phyloP scores from a whole-genome alignment of 92 coral and sea anemone genomes.

The Galaxea fascicularis region DNA sequence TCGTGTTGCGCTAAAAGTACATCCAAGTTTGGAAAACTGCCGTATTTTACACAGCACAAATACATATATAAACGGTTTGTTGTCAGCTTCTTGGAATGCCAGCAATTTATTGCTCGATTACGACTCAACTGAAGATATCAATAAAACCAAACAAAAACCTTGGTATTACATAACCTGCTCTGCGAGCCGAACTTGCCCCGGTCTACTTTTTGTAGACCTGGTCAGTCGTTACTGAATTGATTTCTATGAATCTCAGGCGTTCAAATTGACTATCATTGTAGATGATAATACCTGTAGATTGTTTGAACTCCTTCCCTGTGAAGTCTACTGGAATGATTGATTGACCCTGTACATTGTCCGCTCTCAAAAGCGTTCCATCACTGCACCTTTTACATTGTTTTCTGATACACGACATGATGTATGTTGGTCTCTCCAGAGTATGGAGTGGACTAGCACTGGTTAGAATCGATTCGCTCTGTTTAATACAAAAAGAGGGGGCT shows the following conservation, averaged over 20 bases:
- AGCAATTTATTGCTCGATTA: no score
- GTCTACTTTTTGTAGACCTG: no score
- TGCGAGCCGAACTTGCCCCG: no score
- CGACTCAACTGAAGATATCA: no score
- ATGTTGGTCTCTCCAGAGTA: neutral
- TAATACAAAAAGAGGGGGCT: neutral
- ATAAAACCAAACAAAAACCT: no score
- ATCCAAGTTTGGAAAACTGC: no score
- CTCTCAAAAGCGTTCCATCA: conserved; percentile 16
- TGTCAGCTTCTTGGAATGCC: no score
- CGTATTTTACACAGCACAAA: no score
- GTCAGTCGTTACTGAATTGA: no score
- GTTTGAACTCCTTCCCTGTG: neutral
- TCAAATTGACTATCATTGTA: neutral
- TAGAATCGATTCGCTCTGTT: neutral
- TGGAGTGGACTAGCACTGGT: neutral
- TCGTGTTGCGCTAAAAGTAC: no score
- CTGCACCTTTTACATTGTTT: neutral
- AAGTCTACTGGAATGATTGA: neutral
- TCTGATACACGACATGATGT: neutral
- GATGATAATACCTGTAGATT: conserved; percentile 9
- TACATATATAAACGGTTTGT: no score
- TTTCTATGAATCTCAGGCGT: no score
- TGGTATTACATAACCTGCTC: neutral
- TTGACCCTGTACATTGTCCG: neutral